Conservation (phyloP, 2,888 invertebrate genomes). For the Cyrtodaria siliqua region DNA sequence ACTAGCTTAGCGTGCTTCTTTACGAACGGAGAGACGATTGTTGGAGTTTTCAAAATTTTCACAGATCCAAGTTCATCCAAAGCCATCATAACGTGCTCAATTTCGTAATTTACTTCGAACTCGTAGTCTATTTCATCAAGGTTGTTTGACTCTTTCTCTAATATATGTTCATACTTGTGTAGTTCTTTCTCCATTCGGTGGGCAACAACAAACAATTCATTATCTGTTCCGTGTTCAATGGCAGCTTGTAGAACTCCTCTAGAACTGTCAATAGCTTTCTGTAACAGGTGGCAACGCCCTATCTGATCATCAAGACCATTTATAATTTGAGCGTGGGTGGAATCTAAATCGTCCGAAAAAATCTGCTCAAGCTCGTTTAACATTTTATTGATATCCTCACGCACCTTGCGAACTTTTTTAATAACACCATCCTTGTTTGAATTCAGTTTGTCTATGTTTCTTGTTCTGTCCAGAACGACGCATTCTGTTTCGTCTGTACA, state of each 20-base stretch:
- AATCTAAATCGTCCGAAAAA: conserved; percentile 51
- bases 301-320: conserved; percentile 52
- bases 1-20: conserved; percentile 50
- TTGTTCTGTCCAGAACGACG: conserved; percentile 55
- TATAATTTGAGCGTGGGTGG: conserved; percentile 35
- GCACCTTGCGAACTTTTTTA: conserved; percentile 33
- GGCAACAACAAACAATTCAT: conserved; percentile 61
- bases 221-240: conserved; percentile 59
- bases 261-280: conserved; percentile 61
- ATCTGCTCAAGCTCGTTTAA: conserved; percentile 54
- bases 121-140: conserved; percentile 54
- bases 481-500: conserved; percentile 61
- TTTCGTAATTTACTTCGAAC: conserved; percentile 59
- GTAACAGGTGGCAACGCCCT: conserved; percentile 52
- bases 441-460: conserved; percentile 52
- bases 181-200: conserved; percentile 63
- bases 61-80: conserved; percentile 60
- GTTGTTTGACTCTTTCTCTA: conserved; percentile 54
- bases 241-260: conserved; percentile 53
- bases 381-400: conserved; percentile 43
- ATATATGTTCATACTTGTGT: conserved; percentile 55
- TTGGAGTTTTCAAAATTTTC: conserved; percentile 42
- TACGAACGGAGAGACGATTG: conserved; percentile 54
- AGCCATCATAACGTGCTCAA: conserved; percentile 59
- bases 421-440: conserved; percentile 37